phyloP scores from a whole-genome alignment of 2,888 invertebrate genomes.

The Siphonodentalium dalli region DNA sequence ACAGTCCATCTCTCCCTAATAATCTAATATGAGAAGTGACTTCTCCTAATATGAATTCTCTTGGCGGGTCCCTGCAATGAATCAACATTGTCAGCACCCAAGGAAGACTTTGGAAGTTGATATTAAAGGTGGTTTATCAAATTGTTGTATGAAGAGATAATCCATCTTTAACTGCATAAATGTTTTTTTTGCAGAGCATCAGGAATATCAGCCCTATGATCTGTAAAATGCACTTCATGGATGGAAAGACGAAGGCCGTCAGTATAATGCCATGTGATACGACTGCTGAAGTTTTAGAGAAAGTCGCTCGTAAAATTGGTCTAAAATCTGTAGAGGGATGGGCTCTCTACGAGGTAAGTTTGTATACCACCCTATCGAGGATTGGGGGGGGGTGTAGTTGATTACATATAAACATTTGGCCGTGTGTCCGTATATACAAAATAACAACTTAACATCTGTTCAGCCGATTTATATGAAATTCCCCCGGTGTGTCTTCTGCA shows the following conservation, averaged over 20 bases:
- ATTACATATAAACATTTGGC: neutral
- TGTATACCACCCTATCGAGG: neutral
- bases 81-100: too few relatives aligned
- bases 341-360: conserved; percentile 78
- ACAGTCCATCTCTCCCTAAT: too few relatives aligned
- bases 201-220: conserved; percentile 75
- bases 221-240: conserved; percentile 90
- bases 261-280: conserved; percentile 95
- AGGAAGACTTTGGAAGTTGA: too few relatives aligned
- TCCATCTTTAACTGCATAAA: neutral
- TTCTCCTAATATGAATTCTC: too few relatives aligned
- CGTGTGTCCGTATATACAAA: neutral
- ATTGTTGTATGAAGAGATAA: too few relatives aligned
- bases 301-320: conserved; percentile 84
- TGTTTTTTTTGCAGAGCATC: conserved; percentile 41
- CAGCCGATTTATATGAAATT: too few relatives aligned
- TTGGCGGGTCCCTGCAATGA: too few relatives aligned
- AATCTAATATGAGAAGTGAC: too few relatives aligned
- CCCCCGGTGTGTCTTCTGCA: too few relatives aligned
- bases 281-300: conserved; percentile 86
- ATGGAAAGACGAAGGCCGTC: conserved; percentile 92
- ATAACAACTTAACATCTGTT: neutral
- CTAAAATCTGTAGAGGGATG: conserved; percentile 87
- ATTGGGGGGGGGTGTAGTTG: neutral
- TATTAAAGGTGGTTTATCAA: too few relatives aligned